These are phyloP conservation scores for Cephalopholis sonnerati DNA, from an alignment of 2,113 vertebrate genomes.

Conservation along the genomic window DNA sequence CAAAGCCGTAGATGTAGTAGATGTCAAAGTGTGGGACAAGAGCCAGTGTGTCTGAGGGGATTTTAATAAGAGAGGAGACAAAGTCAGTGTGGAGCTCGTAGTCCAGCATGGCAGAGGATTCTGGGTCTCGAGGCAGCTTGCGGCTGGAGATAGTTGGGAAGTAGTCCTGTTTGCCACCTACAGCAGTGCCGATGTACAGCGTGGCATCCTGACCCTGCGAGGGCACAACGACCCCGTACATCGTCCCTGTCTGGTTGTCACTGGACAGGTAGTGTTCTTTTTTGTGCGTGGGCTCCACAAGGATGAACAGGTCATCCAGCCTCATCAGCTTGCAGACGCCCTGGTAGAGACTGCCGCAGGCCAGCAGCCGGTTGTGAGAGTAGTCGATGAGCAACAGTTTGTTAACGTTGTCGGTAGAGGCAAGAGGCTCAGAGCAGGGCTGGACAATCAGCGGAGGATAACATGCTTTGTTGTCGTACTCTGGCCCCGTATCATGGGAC, in stretches of 20 bases:
- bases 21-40: conserved; percentile 95
- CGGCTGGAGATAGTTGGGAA: conserved; percentile 97
- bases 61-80: conserved; percentile 97
- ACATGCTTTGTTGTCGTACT: conserved; percentile 96
- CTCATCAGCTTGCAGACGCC: conserved; percentile 96
- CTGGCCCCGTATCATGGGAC: conserved; percentile 94
- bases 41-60: conserved; percentile 95
- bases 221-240: conserved; percentile 95
- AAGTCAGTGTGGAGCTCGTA: conserved; percentile 98
- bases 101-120: conserved; percentile 96
- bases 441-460: conserved; percentile 96
- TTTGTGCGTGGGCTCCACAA: conserved; percentile 95
- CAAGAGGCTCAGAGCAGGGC: conserved; percentile 92
- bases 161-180: conserved; percentile 97
- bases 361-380: conserved; percentile 93
- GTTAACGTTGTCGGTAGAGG: conserved; percentile 94
- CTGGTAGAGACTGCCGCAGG: conserved; percentile 96
- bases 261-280: conserved; percentile 98
- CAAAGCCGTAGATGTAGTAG: conserved; percentile 95
- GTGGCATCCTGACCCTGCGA: conserved; percentile 91
- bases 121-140: conserved; percentile 93
- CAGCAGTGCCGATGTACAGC: conserved; percentile 94
- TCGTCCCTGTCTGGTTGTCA: conserved; percentile 92
- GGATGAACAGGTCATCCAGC: conserved; percentile 94
- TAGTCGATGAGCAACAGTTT: conserved; percentile 95